Evolutionary conservation across 2,797 vertebrate species (phyloP), one percentile per base, ranked within the genome.

Genomic region (Scleropages formosus): DNA sequence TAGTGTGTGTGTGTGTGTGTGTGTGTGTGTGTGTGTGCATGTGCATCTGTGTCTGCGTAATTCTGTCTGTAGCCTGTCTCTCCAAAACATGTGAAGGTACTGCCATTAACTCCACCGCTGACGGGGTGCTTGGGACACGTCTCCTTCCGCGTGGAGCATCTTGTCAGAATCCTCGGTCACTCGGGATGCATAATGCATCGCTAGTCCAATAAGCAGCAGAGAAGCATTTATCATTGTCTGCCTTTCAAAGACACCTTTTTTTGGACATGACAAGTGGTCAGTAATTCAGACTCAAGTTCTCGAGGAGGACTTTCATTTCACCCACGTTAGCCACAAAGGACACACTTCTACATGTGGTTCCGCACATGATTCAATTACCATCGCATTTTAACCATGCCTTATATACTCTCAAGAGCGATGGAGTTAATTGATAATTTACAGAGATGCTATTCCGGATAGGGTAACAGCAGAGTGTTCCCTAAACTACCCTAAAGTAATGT

Each of bases 221-320:
- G 86, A 92, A 88, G 90, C 90, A 94, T 94, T 93, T 89, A 92
- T 93, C 93, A 93, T 87, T 92, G 91, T 93, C 91, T 91, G 90
- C 90, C 91, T 92, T 92, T 92, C 90, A 92, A 91, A 92, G 89
- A 92, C 84, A 91, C 90, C 86, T 87, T 53, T 49, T 56, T 85
- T 82, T 83, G 88, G 89, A 91, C 89, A 84, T 89, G 88, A 88
- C 89, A 90, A 92, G 92, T 89, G 88, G 86, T 92, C 89, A 91
- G 86, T 88, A 81, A 72, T 87, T 91, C 90, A 90, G 90, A 89
- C 90, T 89, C 90, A 90, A 81, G 85, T 75, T 78, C 82, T 68
- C 77, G 83, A 80, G 80, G 81, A 87, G 83, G 86, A 84, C 83
- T 87, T 75, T 84, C 80, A 80, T 82, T 84, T 82, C 31, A 39